Evolutionary conservation across 2,888 invertebrate species (phyloP), one percentile per base, ranked within the genome.

Genomic region (Pandemis corylana): DNA sequence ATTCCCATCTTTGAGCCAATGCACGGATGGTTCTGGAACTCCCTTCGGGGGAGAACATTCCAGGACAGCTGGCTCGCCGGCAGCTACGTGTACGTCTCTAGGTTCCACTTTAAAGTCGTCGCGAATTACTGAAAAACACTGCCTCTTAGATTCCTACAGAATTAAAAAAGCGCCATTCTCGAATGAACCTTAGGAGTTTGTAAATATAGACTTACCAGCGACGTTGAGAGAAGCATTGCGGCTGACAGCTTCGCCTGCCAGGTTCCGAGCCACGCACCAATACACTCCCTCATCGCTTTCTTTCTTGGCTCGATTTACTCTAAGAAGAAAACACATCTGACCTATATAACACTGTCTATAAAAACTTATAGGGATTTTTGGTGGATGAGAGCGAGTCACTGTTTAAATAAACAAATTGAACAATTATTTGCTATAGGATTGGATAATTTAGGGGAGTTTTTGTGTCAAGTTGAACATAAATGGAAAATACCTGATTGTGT

Each of bases 31-130:
- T 87, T 99, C 98, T 2, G 99, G 99, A 90, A 98, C 97, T 71
- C 99, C 99, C 89, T 97, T 96, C 44, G 99, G 99, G 78, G 99
- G 98, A 77, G 97, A 96, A 94, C 99, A 99, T 94, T 98, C 98
- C 80, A 99, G 95, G 59, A 98, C 93, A 28, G 98, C 98, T 72
- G 97, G 97, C 90, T 98, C 98, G 64, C 99, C 99, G 71, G 98
- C 97, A 36, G 99, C 98, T 77, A 98, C 98, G 82, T 98, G 96
- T 67, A 98, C 97, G 90, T 98, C 98, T 85, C 97, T 96, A 42
- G 99, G 99, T 85, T 98, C 96, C 69, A 96, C 95, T 82, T 98
- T 96, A 94, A 99, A 99, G 89, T 99, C 99, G 91, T 99, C 99
- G 78, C 98, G 97, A 78, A 99, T 95, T 84, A 99, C 99, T 98